Evolutionary conservation across 2,888 invertebrate genomes (phyloP).

Genomic region (Agrypnus murinus): DNA sequence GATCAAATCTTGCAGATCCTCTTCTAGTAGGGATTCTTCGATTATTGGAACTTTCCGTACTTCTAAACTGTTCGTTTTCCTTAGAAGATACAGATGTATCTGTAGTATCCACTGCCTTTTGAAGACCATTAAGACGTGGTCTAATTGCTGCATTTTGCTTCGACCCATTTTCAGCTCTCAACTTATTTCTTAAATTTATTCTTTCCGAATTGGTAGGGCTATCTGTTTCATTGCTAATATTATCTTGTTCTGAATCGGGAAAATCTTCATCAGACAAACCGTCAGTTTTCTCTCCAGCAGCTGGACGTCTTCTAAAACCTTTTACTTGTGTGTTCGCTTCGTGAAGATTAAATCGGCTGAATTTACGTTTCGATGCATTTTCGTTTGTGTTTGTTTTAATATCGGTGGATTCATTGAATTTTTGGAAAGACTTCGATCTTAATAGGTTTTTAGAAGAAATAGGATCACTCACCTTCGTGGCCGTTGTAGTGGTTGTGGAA

Average conservation of each 20-base stretch:
- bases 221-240: slow-evolving; percentile 22
- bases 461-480: slow-evolving; percentile 73
- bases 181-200: background rate
- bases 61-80: background rate
- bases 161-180: background rate
- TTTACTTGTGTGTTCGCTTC: background rate
- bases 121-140: background rate
- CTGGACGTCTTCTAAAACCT: background rate
- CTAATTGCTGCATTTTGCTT: background rate
- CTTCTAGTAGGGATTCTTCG: slow-evolving; percentile 13
- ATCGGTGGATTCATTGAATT: slow-evolving; percentile 17
- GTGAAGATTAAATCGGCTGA: slow-evolving; percentile 44
- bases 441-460: slow-evolving; percentile 44
- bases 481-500: slow-evolving; percentile 64
- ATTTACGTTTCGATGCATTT: slow-evolving; percentile 35
- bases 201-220: background rate
- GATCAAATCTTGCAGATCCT: slow-evolving; percentile 36
- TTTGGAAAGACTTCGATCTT: slow-evolving; percentile 35
- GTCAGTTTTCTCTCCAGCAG: background rate
- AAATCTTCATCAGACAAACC: slow-evolving; percentile 6
- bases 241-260: slow-evolving; percentile 1
- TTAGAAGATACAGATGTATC: background rate
- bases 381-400: slow-evolving; percentile 26
- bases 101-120: background rate
- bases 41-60: slow-evolving; percentile 40